Evolutionary conservation across 1,140 invertebrate species (phyloP), one percentile per base, ranked within the genome.

Genomic region (Stenopsyche tienmushanensis): DNA sequence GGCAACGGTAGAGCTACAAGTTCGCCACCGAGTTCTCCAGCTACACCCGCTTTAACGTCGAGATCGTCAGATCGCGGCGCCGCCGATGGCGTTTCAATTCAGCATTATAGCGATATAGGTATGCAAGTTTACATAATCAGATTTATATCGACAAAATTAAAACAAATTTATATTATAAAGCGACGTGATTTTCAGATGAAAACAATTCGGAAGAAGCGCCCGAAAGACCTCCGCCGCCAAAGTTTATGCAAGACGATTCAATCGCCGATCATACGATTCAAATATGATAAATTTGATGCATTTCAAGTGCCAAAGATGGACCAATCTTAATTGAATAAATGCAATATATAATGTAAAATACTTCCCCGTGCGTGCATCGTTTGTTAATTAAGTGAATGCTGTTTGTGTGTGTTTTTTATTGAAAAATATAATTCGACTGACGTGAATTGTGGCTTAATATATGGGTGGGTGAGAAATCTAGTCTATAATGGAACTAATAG

Each of bases 71-170:
- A 94, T 75, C 81, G 91, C 17, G 92, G 91, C 0, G 86, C 88
- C 41, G 91, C 86, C 1, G 91, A 94, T 76, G 91, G 91, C 1
- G 90, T 90, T 67, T 93, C 91, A 21, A 88, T 88, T 73, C 88
- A 90, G 74, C 88, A 88, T 62, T 89, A 91, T 72, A 89, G 88
- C 67, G 89, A 90, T 76, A 89, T 90, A 74, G 88, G 86, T 87
- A 34, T 34, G 13, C 47, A 23, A 20, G 3, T 1, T 62, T 26
- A 34, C 5, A 39, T 41, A 53, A 1, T 47, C 47, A 24, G 13
- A 21, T 55, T 9, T 45, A 55, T 23, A 53, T 64, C 24, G 44
- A 23, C 0, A 1, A 44, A 42, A 8, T 55, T 25, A 1, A 21
- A 34, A 53, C 21, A 34, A 24, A 15, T 65, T n/a, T 5, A 39